Percentiles rank a stretch among this genome's conserved stretches.
These are phyloP conservation scores for Parus major DNA, from an alignment of 2,113 vertebrate genomes.

Conservation along the genomic window DNA sequence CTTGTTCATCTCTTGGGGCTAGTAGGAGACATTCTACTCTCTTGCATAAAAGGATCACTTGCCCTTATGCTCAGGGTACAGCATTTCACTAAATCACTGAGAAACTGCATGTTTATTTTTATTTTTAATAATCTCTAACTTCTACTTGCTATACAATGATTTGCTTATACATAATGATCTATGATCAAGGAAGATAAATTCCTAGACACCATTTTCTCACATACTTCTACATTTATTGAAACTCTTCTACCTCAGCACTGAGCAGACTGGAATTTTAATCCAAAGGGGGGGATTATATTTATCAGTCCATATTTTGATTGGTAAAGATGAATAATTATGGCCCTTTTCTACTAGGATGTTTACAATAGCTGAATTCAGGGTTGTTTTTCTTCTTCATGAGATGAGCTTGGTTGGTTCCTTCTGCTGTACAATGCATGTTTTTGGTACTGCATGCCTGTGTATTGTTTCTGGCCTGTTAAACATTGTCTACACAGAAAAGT, in stretches of 20 bases:
- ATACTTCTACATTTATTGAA: neutral
- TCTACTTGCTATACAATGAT: neutral
- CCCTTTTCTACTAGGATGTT: neutral
- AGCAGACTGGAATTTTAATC: neutral
- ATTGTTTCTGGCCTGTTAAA: neutral
- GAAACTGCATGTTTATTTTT: neutral
- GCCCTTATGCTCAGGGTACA: neutral
- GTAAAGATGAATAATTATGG: neutral
- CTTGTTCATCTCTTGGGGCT: neutral
- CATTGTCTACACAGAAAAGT: neutral
- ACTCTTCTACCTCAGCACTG: neutral
- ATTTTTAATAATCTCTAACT: neutral
- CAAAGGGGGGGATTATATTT: neutral
- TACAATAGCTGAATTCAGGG: neutral
- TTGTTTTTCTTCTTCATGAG: neutral
- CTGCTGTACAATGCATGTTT: neutral
- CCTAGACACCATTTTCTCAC: neutral
- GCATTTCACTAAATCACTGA: neutral
- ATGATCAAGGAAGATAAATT: neutral
- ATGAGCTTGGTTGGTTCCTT: neutral
- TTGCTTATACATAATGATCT: neutral
- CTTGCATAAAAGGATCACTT: neutral
- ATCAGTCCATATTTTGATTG: neutral
- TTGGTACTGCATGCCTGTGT: neutral
- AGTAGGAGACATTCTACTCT: neutral